A percentile compares a stretch with the other conserved stretches of the same genome.
These are phyloP conservation scores for Xiphophorus birchmanni DNA, from an alignment of 2,797 vertebrate genomes.

Conservation along the genomic window DNA sequence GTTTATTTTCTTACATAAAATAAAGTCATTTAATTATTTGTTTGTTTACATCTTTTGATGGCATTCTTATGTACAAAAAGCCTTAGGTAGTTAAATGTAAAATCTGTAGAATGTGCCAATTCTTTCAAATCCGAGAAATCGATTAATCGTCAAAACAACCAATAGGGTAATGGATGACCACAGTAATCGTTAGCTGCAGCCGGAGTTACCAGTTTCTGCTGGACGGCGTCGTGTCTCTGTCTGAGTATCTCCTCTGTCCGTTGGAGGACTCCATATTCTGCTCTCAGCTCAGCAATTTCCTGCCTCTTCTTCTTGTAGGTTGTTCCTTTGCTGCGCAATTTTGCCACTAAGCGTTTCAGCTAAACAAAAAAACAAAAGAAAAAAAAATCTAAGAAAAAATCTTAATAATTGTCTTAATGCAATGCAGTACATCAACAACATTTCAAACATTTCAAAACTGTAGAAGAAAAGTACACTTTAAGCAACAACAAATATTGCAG, in stretches of 20 bases:
- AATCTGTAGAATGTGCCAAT: too few relatives aligned
- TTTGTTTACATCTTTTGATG: too few relatives aligned
- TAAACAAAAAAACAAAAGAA: slow-evolving; percentile 54
- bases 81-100: too few relatives aligned
- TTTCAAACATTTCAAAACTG: not conserved
- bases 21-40: too few relatives aligned
- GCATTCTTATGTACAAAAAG: too few relatives aligned
- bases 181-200: too few relatives aligned
- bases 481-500: not conserved
- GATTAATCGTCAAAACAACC: too few relatives aligned
- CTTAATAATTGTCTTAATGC: not conserved
- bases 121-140: too few relatives aligned
- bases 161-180: too few relatives aligned
- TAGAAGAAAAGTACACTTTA: not conserved
- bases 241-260: slow-evolving; percentile 92
- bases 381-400: not conserved
- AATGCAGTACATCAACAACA: not conserved
- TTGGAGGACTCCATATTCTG: slow-evolving; percentile 91
- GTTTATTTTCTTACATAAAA: too few relatives aligned
- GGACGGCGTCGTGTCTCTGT: slow-evolving; percentile 84
- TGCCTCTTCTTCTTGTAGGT: slow-evolving; percentile 90
- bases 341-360: slow-evolving; percentile 93
- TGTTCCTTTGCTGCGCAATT: slow-evolving; percentile 90
- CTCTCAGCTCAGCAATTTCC: slow-evolving; percentile 88
- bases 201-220: slow-evolving; percentile 87